Evolutionary conservation across 1,140 invertebrate genomes (phyloP).

Genomic region (Chymomyza costata): DNA sequence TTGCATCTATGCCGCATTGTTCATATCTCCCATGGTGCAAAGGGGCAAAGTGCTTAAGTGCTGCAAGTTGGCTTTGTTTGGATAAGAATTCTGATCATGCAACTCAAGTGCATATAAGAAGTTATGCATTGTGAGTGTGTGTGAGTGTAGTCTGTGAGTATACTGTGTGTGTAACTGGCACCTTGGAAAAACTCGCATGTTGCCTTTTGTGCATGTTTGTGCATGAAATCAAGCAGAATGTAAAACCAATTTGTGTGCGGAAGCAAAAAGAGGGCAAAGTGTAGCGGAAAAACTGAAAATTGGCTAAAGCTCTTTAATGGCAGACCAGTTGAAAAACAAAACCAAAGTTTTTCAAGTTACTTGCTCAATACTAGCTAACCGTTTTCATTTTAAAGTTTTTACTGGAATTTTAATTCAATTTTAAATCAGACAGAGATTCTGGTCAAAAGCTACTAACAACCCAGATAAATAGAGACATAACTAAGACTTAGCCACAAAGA

Average conservation of each 20-base stretch:
- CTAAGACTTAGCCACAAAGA: conserved; percentile 40
- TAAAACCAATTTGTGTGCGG: conserved; percentile 68
- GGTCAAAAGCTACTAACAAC: not conserved
- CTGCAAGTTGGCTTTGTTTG: conserved; percentile 39
- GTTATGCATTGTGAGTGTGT: conserved; percentile 45
- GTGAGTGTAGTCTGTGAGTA: conserved; percentile 6
- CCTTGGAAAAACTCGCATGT: conserved; percentile 47
- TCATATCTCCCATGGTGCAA: no score
- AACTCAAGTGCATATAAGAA: conserved; percentile 69
- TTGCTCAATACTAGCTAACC: conserved; percentile 18
- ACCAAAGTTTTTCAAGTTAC: conserved; percentile 57
- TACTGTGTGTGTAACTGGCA: conserved; percentile 26
- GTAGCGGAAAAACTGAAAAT: conserved; percentile 50
- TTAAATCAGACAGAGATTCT: no score
- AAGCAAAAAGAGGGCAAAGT: conserved; percentile 45
- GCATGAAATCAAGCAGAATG: conserved; percentile 70
- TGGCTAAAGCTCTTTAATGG: conserved; percentile 40
- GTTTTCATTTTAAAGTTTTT: conserved; percentile 19
- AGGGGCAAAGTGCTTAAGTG: no score
- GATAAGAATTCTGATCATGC: conserved; percentile 58
- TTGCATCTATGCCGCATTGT: no score
- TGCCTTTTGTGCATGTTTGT: conserved; percentile 43
- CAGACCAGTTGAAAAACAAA: conserved; percentile 29
- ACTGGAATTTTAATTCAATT: conserved; percentile 59
- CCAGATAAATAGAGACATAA: conserved; percentile 34